A percentile compares a stretch with the other conserved stretches of the same genome.
These are phyloP conservation scores for Sycophaga agraensis DNA, from an alignment of 1,140 invertebrate genomes.

Conservation along the genomic window DNA sequence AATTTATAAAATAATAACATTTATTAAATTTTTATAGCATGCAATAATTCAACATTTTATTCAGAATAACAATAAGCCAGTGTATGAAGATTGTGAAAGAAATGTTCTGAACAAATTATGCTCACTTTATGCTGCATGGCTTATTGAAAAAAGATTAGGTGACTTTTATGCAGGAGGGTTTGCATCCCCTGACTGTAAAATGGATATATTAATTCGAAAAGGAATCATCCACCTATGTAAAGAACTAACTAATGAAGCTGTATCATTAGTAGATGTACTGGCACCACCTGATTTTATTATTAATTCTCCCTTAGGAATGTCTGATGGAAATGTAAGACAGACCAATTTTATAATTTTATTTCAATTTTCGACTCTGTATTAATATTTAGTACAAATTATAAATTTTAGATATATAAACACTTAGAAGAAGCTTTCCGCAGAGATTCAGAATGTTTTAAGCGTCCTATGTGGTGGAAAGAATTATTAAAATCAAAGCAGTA, in stretches of 20 bases:
- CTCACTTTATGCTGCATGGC: constrained; percentile 71
- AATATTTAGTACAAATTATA: neutral
- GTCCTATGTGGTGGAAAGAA: constrained; percentile 79
- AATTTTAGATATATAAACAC: constrained; percentile 77
- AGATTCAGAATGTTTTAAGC: constrained; percentile 69
- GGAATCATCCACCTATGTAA: constrained; percentile 70
- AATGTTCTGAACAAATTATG: constrained; percentile 68
- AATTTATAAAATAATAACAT: neutral
- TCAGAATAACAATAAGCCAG: constrained; percentile 55
- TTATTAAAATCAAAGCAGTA: constrained; percentile 58
- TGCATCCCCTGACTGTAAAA: constrained; percentile 49
- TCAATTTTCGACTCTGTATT: neutral
- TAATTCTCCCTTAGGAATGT: constrained; percentile 80
- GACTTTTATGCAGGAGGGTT: constrained; percentile 77
- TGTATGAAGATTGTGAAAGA: constrained; percentile 54
- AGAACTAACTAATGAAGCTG: constrained; percentile 73
- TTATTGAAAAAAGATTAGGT: constrained; percentile 73
- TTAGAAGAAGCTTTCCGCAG: constrained; percentile 74
- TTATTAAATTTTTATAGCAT: constrained; percentile 55
- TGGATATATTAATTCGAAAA: constrained; percentile 61
- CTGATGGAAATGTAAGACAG: constrained; percentile 75
- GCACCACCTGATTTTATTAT: constrained; percentile 86
- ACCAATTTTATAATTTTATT: neutral
- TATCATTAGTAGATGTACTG: constrained; percentile 80
- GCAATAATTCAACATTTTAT: constrained; percentile 64